Evolutionary conservation across 2,888 invertebrate species (phyloP), one percentile per base, ranked within the genome.

Genomic region (Cerastis rubricosa): DNA sequence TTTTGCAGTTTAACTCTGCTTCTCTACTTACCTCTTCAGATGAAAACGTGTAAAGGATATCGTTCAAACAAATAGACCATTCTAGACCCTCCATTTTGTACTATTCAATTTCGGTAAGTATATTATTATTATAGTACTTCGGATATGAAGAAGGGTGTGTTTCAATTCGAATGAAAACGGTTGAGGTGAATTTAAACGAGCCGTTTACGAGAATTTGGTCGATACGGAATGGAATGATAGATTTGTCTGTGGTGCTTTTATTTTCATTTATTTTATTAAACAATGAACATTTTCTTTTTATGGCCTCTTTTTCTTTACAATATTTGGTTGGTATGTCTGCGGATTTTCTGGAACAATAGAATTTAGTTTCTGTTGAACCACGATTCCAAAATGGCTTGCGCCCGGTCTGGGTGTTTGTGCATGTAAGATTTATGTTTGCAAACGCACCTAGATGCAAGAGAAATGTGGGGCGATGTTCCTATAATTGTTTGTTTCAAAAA

Each of bases 91-190:
- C 74, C 86, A 71, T 80, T 84, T 81, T 51, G 69, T 74, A 79
- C 67, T 79, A 74, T 84, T 86, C 86, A 85, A 84, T 85, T 86
- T 86, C 47, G 63, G 71, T 79, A 74, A 86, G 85, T 84, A 78
- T 80, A 85, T 86, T 85, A 85, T 77, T 79, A 86, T 80, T 73
- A 78, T 67, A 71, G 78, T 71, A 78, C 80, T 79, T 77, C 57
- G 70, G 75, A 71, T 82, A 73, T 84, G 79, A 77, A 79, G 74
- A 61, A 75, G 85, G 76, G 69, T 79, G 70, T 84, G 73, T 86
- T 86, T 80, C 77, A 79, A 79, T 79, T 77, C 71, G 74, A 84
- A 84, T 77, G 75, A 49, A 82, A 76, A 74, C 45, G 74, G 51
- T 74, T 67, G 69, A 74, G 69, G 80, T 84, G 87, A 86, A 86